Evolutionary conservation across 2,113 vertebrate species (phyloP).

Genomic region (Cebus imitator): DNA sequence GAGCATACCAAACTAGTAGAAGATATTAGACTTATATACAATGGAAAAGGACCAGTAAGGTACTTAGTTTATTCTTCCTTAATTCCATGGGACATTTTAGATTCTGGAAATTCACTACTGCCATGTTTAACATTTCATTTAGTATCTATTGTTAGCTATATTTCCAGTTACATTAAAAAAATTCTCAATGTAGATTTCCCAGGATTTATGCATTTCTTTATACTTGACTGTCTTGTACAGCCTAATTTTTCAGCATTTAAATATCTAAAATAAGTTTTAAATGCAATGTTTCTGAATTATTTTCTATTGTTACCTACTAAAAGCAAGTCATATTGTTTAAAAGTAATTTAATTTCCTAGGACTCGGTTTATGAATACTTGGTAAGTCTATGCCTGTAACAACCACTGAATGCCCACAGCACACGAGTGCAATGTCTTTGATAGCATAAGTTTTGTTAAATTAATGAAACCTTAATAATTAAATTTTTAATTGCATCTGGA

Average conservation of each 20-base stretch:
- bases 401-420: not conserved
- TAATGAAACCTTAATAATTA: slow-evolving; percentile 58
- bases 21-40: not conserved
- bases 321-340: not conserved
- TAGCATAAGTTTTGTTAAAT: not conserved
- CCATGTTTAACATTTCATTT: not conserved
- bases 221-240: not conserved
- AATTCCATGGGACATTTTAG: not conserved
- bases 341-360: slow-evolving; percentile 22
- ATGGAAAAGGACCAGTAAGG: not conserved
- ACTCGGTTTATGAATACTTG: not conserved
- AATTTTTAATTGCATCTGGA: slow-evolving; percentile 46
- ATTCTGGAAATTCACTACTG: not conserved
- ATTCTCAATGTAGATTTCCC: not conserved
- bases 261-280: not conserved
- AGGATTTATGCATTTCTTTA: not conserved
- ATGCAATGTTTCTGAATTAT: not conserved
- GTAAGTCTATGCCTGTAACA: not conserved
- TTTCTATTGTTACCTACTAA: not conserved
- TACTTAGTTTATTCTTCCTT: not conserved
- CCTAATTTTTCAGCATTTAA: not conserved
- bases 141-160: not conserved
- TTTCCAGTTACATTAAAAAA: not conserved
- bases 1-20: not conserved
- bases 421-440: not conserved